phyloP scores from a whole-genome alignment of 2,113 vertebrate species.

The Scopus umbretta region DNA sequence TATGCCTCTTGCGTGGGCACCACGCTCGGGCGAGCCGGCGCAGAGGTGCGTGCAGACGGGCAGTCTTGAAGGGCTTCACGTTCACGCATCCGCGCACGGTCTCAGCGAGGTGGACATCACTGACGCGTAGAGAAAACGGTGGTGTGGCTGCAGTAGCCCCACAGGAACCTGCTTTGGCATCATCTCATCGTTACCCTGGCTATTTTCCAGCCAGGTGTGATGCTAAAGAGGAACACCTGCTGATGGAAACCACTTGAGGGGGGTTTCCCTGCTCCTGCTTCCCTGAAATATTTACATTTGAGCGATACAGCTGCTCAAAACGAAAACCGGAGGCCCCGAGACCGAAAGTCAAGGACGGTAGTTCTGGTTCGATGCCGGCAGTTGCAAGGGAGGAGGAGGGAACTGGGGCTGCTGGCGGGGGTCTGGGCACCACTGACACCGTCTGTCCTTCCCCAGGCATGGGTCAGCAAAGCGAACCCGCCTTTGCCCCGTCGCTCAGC shows the following conservation, averaged over 20 bases:
- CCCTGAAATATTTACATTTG: background rate
- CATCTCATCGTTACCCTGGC: background rate
- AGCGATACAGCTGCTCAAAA: background rate
- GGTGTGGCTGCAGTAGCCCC: background rate
- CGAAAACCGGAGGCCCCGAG: background rate
- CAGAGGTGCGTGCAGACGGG: background rate
- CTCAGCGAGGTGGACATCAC: background rate
- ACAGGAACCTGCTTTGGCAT: background rate
- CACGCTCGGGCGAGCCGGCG: background rate
- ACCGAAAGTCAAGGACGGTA: background rate
- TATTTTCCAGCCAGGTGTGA: background rate
- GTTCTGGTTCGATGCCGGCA: background rate
- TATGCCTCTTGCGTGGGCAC: background rate
- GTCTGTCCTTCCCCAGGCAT: slow-evolving; percentile 70
- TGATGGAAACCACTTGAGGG: background rate
- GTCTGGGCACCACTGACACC: accelerated
- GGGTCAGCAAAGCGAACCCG: slow-evolving; percentile 81
- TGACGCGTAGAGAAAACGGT: background rate
- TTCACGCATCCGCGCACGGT: background rate
- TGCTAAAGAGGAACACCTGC: background rate
- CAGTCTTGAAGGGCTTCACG: background rate
- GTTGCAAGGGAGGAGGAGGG: background rate
- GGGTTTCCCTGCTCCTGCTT: background rate
- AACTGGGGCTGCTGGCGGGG: no score
- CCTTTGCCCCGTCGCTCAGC: slow-evolving; percentile 84